Evolutionary conservation across 2,888 invertebrate genomes (phyloP), one percentile per base, ranked within the genome.

Genomic region (Mellilla xanthometata): DNA sequence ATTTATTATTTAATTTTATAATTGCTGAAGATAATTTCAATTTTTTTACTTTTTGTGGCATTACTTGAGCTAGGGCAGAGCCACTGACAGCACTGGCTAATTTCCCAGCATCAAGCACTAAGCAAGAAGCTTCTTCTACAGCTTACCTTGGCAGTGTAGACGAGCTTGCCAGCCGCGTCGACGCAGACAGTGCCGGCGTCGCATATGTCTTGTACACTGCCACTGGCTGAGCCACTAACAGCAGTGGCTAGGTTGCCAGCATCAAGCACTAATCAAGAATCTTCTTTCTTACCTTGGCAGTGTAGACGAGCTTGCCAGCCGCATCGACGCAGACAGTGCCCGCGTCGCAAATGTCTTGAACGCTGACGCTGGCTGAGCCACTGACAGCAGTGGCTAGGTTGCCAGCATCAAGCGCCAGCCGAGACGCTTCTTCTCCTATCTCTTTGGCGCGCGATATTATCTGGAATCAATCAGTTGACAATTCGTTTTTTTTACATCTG

Each of bases 141-240:
- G n/a, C n/a, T n/a, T n/a, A 79, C 79, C 72, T 73, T 79, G n/a
- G 77, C 69, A 13, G 77, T 76, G 22, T 76, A 78, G 1, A 76
- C 58, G 0, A 80, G 60, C 6, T 65, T 68, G 3, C 71, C 72
- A 1, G 77, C 77, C 0, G 70, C 56, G 19, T 70, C 67, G 0
- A 72, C 72, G 19, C 65, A 63, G 10, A 47, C 40, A 2, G 68
- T 56, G 2, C 68, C 74, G 0, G 63, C 66, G 0, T 49, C 54
- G 9, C 69, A 69, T 2, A 70, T 52, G 6, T 48, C 38, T 34
- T 53, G 49, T 12, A 42, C 46, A 1, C 43, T 34, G 12, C 40
- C 46, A 28, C 29, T 24, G 27, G 39, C 39, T 2, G 43, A 39
- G n/a, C 38, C 31, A 9, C 56, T 49, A 12, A 38, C 12, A 11